These are phyloP conservation scores for Rhynchomys soricoides DNA, from an alignment of 2,113 vertebrate species.

Conservation along the genomic window DNA sequence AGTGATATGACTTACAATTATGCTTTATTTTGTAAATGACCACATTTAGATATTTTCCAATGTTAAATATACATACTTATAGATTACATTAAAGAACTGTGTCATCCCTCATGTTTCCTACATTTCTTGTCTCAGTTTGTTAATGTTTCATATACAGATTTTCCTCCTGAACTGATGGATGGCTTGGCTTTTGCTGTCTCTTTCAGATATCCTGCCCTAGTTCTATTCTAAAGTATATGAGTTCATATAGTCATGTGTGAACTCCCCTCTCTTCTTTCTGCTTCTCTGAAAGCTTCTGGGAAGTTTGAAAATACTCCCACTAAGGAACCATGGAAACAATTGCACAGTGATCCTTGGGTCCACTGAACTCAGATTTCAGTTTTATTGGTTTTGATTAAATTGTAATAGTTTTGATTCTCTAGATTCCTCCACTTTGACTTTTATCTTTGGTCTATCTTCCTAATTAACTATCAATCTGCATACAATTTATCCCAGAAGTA, in stretches of 20 bases:
- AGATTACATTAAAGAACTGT: background rate
- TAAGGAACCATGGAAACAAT: background rate
- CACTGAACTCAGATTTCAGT: background rate
- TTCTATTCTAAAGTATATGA: background rate
- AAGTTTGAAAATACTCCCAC: background rate
- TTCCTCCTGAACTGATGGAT: background rate
- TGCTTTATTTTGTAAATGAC: background rate
- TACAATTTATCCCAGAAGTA: background rate
- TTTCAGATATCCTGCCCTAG: background rate
- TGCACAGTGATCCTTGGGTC: background rate
- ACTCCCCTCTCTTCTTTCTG: background rate
- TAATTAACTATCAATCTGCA: background rate
- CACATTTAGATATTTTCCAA: conserved; percentile 1
- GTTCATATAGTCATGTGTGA: background rate
- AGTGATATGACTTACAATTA: background rate
- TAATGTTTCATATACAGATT: background rate
- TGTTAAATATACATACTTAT: background rate
- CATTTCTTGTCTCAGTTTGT: background rate
- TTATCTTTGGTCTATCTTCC: background rate
- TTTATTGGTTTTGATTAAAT: background rate
- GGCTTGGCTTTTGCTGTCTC: background rate
- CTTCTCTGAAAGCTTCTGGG: background rate
- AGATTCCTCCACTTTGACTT: background rate
- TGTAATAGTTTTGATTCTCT: background rate
- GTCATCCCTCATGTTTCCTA: background rate